A percentile compares a stretch with the other conserved stretches of the same genome.
Conservation (phyloP, 1,140 invertebrate genomes). For the Pristionchus pacificus region DNA sequence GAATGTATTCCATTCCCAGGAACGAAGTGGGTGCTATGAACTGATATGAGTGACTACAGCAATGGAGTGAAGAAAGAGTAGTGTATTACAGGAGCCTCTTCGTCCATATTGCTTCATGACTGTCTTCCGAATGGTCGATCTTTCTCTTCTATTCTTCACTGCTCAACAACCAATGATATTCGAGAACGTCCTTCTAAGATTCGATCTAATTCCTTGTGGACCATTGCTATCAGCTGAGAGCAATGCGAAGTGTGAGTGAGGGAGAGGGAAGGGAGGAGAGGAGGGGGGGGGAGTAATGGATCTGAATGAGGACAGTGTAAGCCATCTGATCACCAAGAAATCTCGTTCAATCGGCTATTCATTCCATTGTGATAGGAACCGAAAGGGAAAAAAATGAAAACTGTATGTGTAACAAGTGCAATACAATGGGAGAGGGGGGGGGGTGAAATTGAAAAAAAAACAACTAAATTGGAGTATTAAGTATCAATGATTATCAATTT, state of each 20-base stretch:
- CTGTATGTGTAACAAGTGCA: no score
- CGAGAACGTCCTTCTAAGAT: conserved; percentile 34
- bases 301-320: neutral
- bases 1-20: no score
- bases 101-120: conserved; percentile 38
- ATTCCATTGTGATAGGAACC: no score
- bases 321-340: neutral
- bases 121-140: conserved; percentile 35
- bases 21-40: no score
- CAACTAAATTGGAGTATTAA: no score
- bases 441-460: no score
- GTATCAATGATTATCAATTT: conserved; percentile 9
- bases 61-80: neutral
- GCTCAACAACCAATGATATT: conserved; percentile 40
- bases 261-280: neutral
- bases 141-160: conserved; percentile 37
- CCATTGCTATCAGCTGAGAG: conserved; percentile 30
- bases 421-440: no score
- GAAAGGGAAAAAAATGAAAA: no score
- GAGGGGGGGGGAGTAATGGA: no score
- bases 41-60: no score
- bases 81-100: conserved; percentile 33
- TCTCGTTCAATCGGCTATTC: neutral
- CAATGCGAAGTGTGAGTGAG: conserved; percentile 33
- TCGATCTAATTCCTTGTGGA: conserved; percentile 31